These are phyloP conservation scores for Plodia interpunctella DNA, from an alignment of 1,140 invertebrate species.

Conservation along the genomic window DNA sequence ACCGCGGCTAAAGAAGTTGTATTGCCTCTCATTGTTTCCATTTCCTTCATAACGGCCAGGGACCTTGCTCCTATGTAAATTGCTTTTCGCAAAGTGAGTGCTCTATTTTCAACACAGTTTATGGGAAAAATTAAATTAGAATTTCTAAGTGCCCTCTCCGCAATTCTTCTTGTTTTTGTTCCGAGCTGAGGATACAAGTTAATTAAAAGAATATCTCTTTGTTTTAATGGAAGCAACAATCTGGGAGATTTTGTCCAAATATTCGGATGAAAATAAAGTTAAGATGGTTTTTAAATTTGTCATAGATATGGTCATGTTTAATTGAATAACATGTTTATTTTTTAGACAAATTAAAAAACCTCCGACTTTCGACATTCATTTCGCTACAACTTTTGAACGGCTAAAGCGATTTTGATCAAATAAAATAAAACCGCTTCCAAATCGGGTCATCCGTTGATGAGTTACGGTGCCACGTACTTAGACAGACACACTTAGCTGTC, in stretches of 20 bases:
- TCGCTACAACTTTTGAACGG: no score
- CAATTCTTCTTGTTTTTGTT: conserved; percentile 4
- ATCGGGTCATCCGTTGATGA: no score
- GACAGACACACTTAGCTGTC: no score
- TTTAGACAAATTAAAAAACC: no score
- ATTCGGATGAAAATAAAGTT: no score
- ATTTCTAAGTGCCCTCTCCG: conserved; percentile 5
- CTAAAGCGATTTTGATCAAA: no score
- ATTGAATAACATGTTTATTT: no score
- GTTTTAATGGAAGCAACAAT: neutral
- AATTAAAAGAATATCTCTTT: conserved; percentile 2
- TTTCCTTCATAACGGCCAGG: neutral
- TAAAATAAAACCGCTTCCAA: no score
- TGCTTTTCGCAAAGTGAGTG: neutral
- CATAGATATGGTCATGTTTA: no score
- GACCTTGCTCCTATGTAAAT: conserved; percentile 2
- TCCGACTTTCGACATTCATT: no score
- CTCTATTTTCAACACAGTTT: neutral
- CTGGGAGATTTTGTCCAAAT: neutral
- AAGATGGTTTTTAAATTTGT: no score
- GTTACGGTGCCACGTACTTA: no score
- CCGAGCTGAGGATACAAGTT: neutral
- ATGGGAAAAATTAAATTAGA: conserved; percentile 6
- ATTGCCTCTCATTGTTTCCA: neutral
- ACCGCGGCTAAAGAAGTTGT: neutral